phyloP scores from a whole-genome alignment of 2,113 vertebrate genomes.

The Oreochromis aureus region DNA sequence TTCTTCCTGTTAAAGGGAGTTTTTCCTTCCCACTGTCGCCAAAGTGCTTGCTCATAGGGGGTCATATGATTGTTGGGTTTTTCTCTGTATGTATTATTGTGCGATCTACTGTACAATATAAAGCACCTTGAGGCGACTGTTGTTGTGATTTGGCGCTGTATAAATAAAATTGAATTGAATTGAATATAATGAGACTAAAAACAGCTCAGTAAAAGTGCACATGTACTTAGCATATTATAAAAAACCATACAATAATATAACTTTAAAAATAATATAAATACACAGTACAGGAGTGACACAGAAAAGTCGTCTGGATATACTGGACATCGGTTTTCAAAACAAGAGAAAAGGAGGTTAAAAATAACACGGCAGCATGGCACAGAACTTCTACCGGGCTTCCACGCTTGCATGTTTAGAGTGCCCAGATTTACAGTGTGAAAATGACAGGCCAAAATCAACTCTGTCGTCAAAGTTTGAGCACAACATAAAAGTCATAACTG shows the following conservation, averaged over 20 bases:
- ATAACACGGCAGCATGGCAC: neutral
- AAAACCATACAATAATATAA: neutral
- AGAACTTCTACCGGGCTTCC: neutral
- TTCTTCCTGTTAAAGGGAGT: too few relatives aligned
- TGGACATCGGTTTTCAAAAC: neutral
- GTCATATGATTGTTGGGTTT: too few relatives aligned
- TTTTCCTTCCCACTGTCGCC: too few relatives aligned
- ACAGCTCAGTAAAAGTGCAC: neutral
- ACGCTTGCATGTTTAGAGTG: neutral
- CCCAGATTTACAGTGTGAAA: constrained; percentile 38
- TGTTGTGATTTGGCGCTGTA: too few relatives aligned
- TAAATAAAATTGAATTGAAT: too few relatives aligned
- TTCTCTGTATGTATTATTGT: too few relatives aligned
- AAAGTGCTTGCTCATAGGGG: too few relatives aligned
- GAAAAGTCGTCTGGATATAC: neutral
- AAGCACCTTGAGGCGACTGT: too few relatives aligned
- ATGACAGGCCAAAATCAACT: constrained; percentile 13
- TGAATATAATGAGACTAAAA: neutral
- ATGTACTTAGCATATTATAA: neutral
- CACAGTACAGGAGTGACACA: too few relatives aligned
- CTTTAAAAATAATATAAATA: neutral
- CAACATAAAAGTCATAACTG: constrained; percentile 30
- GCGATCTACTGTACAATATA: too few relatives aligned
- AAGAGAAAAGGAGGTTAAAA: neutral
- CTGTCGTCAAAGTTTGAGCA: neutral